phyloP scores from a whole-genome alignment of 2,797 vertebrate species.

The Bovichtus diacanthus region DNA sequence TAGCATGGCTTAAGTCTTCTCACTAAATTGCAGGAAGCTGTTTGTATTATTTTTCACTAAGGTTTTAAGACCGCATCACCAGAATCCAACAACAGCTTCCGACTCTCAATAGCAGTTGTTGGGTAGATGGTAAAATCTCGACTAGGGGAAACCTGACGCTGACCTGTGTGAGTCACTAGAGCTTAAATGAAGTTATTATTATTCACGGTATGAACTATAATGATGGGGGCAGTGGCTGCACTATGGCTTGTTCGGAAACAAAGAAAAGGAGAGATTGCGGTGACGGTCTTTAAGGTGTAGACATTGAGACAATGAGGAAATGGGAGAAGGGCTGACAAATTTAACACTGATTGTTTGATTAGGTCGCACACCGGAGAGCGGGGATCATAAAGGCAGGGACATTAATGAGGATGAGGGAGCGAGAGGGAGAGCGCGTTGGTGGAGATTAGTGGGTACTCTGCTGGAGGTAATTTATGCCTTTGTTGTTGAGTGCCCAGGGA shows the following conservation, averaged over 20 bases:
- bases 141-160: conserved; percentile 18
- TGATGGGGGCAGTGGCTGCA: conserved; percentile 1
- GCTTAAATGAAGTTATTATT: conserved; percentile 33
- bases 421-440: conserved; percentile 49
- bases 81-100: neutral
- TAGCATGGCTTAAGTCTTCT: neutral
- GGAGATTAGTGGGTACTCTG: conserved; percentile 86
- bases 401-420: conserved; percentile 71
- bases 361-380: conserved; percentile 54
- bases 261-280: neutral
- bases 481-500: conserved; percentile 81
- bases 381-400: conserved; percentile 70
- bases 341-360: conserved; percentile 67
- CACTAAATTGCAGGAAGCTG: neutral
- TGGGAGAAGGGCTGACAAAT: conserved; percentile 42
- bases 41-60: conserved; percentile 15
- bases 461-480: conserved; percentile 84
- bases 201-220: conserved; percentile 17
- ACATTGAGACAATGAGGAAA: conserved; percentile 29
- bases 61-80: neutral
- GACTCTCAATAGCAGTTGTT: conserved; percentile 42
- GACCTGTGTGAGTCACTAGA: conserved; percentile 10
- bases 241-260: neutral
- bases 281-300: conserved; percentile 28
- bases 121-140: conserved; percentile 41